Conservation (phyloP, 2,113 vertebrate genomes). For the Petrocephalus zakoni region DNA sequence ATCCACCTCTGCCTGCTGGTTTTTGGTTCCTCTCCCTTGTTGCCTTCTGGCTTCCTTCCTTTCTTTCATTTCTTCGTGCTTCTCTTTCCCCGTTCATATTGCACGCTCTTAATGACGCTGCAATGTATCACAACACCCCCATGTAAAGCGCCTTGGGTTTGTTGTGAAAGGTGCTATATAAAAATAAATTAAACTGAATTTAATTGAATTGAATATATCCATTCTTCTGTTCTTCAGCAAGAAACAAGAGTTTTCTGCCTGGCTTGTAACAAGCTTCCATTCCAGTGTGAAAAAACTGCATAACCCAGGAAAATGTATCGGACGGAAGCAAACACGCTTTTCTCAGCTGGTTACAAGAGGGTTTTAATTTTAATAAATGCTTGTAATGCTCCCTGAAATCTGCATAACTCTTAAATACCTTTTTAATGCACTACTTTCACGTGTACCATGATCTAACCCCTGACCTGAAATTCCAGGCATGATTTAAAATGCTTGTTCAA, state of each 20-base stretch:
- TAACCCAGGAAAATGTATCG: not conserved
- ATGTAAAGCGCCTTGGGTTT: too few relatives aligned
- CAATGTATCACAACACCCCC: too few relatives aligned
- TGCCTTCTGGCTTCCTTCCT: too few relatives aligned
- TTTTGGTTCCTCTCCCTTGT: too few relatives aligned
- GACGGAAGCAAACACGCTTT: not conserved
- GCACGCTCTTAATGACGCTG: too few relatives aligned
- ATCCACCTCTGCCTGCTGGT: too few relatives aligned
- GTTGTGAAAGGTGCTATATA: too few relatives aligned
- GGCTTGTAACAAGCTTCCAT: not conserved
- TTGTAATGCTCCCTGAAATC: not conserved
- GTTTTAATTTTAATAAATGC: not conserved
- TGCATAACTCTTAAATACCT: not conserved
- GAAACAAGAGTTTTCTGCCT: not conserved
- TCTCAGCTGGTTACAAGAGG: not conserved
- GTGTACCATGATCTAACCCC: not conserved
- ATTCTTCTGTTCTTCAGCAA: not conserved
- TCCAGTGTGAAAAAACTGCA: not conserved
- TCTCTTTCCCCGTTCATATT: too few relatives aligned
- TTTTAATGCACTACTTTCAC: not conserved
- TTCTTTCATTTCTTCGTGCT: too few relatives aligned
- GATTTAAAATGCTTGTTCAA: not conserved
- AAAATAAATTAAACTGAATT: too few relatives aligned
- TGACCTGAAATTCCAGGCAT: not conserved
- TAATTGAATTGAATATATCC: not conserved